A percentile compares a stretch with the other conserved stretches of the same genome.
Evolutionary conservation across 2,113 vertebrate genomes (phyloP).

Genomic region (Kryptolebias marmoratus): DNA sequence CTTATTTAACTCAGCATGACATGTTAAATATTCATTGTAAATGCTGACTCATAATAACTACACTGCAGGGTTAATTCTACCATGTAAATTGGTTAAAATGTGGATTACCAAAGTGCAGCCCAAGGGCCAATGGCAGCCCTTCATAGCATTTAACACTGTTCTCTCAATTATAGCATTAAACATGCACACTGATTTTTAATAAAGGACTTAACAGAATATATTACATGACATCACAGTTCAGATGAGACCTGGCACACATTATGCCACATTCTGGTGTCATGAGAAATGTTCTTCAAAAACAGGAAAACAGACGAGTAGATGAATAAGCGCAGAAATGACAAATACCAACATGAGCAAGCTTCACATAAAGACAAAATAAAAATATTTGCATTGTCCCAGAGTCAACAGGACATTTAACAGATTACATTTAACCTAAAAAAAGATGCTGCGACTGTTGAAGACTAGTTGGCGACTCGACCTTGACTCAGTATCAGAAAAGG

Average conservation of each 20-base stretch:
- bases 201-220: background rate
- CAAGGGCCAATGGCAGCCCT: constrained; percentile 1
- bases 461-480: too few relatives aligned
- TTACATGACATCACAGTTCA: background rate
- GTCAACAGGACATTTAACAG: background rate
- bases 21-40: background rate
- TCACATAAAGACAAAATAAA: background rate
- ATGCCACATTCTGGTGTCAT: background rate
- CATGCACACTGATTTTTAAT: background rate
- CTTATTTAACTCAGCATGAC: background rate
- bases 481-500: too few relatives aligned
- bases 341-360: background rate
- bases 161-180: background rate
- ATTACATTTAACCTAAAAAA: background rate
- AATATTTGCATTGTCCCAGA: background rate
- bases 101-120: background rate
- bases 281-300: background rate
- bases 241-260: background rate
- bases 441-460: too few relatives aligned
- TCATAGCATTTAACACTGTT: background rate
- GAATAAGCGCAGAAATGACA: background rate
- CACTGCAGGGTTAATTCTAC: constrained; percentile 5
- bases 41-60: background rate
- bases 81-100: background rate
- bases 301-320: background rate